These are phyloP conservation scores for Polydrusus pterygomalis DNA, from an alignment of 2,888 invertebrate species.

Conservation along the genomic window DNA sequence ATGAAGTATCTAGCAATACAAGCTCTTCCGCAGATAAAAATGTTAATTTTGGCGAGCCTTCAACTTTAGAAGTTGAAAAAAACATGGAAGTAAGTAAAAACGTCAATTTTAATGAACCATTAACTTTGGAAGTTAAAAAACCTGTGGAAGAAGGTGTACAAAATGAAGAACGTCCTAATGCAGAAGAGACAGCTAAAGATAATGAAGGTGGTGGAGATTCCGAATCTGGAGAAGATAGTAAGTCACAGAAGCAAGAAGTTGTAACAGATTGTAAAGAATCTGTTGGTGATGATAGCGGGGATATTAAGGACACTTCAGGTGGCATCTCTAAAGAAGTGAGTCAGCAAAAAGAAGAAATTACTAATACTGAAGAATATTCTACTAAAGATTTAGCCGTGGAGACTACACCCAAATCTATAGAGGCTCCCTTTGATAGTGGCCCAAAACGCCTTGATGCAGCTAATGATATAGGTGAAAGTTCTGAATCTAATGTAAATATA, in stretches of 20 bases:
- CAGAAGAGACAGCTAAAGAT: constrained; percentile 25
- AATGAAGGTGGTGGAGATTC: constrained; percentile 9
- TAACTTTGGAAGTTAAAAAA: constrained; percentile 7
- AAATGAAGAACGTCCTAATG: constrained; percentile 6
- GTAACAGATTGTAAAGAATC: background rate
- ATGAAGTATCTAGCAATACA: constrained; percentile 44
- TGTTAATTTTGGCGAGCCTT: background rate
- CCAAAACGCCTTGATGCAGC: background rate
- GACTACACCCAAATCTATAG: background rate
- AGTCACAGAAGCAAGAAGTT: background rate
- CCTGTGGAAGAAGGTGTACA: background rate
- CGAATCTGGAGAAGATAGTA: background rate
- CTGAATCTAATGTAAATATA: background rate
- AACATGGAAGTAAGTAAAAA: background rate
- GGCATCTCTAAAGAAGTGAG: background rate
- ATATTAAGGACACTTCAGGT: background rate
- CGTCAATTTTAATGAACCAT: background rate
- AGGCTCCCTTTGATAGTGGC: background rate
- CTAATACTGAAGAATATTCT: background rate
- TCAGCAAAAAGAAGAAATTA: background rate
- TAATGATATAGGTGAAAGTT: background rate
- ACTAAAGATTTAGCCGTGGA: background rate
- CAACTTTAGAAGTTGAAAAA: background rate
- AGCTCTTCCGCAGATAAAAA: constrained; percentile 22
- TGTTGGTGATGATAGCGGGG: background rate